These are phyloP conservation scores for Nephrotoma flavescens DNA, from an alignment of 2,888 invertebrate species.

Conservation along the genomic window DNA sequence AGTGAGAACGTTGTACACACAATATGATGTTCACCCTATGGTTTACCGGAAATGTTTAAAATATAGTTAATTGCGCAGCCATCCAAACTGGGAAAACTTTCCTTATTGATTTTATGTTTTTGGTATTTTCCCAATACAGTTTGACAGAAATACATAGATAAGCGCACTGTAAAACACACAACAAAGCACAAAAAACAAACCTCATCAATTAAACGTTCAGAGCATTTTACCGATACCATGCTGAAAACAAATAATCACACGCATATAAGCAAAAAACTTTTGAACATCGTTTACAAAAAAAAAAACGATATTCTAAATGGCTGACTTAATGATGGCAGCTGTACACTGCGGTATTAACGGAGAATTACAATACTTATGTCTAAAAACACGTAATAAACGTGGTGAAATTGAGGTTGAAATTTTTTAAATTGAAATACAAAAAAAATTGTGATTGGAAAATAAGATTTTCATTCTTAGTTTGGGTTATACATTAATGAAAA, in stretches of 20 bases:
- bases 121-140: background rate
- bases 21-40: background rate
- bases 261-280: background rate
- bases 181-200: background rate
- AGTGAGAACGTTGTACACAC: background rate
- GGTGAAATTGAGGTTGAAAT: background rate
- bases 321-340: background rate
- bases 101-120: background rate
- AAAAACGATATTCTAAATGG: background rate
- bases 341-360: background rate
- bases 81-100: background rate
- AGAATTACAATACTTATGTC: background rate
- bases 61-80: background rate
- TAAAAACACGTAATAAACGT: background rate
- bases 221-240: background rate
- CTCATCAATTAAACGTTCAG: background rate
- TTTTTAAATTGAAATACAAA: background rate
- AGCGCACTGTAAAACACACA: background rate
- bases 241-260: background rate
- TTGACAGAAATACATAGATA: background rate
- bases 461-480: background rate
- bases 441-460: background rate
- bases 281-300: background rate
- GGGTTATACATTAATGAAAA: background rate
- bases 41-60: background rate